Conservation (phyloP, 2,797 vertebrate genomes). For the Acanthurus leucopareius region DNA sequence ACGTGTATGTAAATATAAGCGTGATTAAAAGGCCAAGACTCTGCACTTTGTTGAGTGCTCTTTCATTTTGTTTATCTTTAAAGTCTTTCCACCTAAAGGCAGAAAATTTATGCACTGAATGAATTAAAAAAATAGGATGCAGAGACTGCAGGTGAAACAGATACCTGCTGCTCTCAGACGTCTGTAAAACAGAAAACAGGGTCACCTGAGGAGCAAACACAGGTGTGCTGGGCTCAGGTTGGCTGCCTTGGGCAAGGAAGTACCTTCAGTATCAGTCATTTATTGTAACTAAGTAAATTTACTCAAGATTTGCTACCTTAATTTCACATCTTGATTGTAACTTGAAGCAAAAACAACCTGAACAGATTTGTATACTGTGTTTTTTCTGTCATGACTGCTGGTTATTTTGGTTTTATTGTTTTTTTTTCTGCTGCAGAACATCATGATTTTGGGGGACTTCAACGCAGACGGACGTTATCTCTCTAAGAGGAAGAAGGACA, state of each 20-base stretch:
- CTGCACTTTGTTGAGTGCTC: not conserved
- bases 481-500: constrained; percentile 53
- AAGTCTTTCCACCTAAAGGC: no score
- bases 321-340: no score
- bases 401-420: not conserved
- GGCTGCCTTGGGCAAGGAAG: no score
- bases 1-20: not conserved
- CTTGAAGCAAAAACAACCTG: not conserved
- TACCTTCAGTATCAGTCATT: no score
- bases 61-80: not conserved
- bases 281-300: no score
- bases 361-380: not conserved
- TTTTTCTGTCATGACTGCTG: not conserved
- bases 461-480: constrained; percentile 52
- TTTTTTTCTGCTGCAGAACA: constrained; percentile 54
- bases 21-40: not conserved
- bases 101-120: not conserved
- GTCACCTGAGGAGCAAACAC: no score
- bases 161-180: no score
- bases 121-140: no score
- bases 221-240: no score
- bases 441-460: constrained; percentile 61
- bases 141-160: no score
- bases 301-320: no score
- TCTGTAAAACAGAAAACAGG: no score